phyloP scores from a whole-genome alignment of 2,888 invertebrate genomes.

The Drosophila neutralis region DNA sequence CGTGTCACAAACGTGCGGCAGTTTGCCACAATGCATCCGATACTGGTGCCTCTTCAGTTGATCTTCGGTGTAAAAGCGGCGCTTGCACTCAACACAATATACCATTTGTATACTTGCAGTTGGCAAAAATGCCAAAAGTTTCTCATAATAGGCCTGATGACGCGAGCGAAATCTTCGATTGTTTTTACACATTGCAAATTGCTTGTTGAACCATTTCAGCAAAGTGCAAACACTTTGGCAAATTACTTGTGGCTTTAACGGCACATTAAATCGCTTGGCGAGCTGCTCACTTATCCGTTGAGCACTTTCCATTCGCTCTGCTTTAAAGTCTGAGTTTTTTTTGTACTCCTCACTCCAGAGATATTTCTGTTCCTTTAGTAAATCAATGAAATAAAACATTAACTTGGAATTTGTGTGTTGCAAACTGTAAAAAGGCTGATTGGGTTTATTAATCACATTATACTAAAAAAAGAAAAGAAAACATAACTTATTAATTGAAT shows the following conservation, averaged over 20 bases:
- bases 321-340: slow-evolving; percentile 17
- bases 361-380: slow-evolving; percentile 25
- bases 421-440: slow-evolving; percentile 47
- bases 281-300: slow-evolving; percentile 23
- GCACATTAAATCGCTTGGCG: slow-evolving; percentile 16
- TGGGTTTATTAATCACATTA: slow-evolving; percentile 8
- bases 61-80: slow-evolving; percentile 35
- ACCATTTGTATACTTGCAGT: slow-evolving; percentile 26
- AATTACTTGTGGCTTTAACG: slow-evolving; percentile 18
- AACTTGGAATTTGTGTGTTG: slow-evolving; percentile 30
- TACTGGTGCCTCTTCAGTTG: slow-evolving; percentile 47
- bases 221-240: slow-evolving; percentile 31
- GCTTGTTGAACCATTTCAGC: slow-evolving; percentile 44
- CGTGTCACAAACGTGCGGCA: slow-evolving; percentile 39
- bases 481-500: neutral
- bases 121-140: slow-evolving; percentile 42
- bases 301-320: slow-evolving; percentile 28
- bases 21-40: slow-evolving; percentile 28
- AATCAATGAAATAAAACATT: slow-evolving; percentile 46
- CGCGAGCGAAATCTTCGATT: slow-evolving; percentile 18
- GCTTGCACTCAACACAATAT: slow-evolving; percentile 41
- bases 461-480: neutral
- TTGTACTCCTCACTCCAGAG: slow-evolving; percentile 30
- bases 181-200: slow-evolving; percentile 30
- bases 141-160: slow-evolving; percentile 32